Evolutionary conservation across 2,797 vertebrate genomes (phyloP).

Genomic region (Anisognathus igniventris): DNA sequence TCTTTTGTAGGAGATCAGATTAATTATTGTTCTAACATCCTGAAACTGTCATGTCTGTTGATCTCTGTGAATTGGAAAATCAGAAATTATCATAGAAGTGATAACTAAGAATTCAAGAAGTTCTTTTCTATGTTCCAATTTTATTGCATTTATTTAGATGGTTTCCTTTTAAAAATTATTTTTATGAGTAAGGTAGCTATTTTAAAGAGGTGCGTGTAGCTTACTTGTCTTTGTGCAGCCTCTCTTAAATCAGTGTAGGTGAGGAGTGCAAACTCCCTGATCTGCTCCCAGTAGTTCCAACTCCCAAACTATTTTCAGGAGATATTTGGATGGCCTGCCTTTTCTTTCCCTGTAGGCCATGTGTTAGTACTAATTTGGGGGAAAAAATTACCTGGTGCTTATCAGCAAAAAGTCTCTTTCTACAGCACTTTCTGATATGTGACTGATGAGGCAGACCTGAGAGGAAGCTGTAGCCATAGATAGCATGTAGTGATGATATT

Average conservation of each 20-base stretch:
- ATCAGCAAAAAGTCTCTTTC: background rate
- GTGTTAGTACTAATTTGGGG: background rate
- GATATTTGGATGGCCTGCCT: background rate
- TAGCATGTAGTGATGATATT: background rate
- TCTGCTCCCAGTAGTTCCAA: background rate
- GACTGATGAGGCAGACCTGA: background rate
- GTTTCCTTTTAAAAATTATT: rapidly evolving
- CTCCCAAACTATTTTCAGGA: background rate
- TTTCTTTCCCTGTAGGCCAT: background rate
- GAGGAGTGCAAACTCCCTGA: background rate
- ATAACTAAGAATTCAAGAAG: background rate
- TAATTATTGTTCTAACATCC: background rate
- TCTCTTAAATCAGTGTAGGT: background rate
- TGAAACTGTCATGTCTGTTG: background rate
- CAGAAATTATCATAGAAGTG: background rate
- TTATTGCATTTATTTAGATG: background rate
- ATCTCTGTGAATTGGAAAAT: background rate
- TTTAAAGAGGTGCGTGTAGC: background rate
- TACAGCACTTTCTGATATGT: background rate
- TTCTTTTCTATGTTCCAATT: background rate
- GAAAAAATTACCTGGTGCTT: background rate
- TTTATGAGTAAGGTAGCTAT: background rate
- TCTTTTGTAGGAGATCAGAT: background rate
- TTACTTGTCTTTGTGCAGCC: background rate
- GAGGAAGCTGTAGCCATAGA: background rate